These are phyloP conservation scores for Diploscapter pachys DNA, from an alignment of 1,140 invertebrate genomes.

Conservation along the genomic window DNA sequence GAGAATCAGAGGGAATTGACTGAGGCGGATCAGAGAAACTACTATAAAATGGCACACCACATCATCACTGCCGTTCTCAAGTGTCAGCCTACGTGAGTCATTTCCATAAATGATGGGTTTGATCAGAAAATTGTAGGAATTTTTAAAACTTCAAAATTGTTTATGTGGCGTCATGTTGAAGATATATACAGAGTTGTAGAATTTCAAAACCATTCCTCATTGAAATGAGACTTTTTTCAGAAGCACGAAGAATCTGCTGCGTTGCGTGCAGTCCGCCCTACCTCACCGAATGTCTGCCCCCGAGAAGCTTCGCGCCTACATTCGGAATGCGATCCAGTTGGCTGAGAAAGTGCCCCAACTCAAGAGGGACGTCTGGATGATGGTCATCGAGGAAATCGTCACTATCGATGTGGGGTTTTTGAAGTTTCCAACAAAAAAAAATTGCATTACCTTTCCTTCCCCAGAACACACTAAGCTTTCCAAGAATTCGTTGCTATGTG, in stretches of 20 bases:
- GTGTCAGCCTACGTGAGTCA: neutral
- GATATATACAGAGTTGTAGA: neutral
- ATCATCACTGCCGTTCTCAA: constrained; percentile 18
- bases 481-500: neutral
- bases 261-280: neutral
- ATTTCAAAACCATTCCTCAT: neutral
- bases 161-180: neutral
- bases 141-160: neutral
- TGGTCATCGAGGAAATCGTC: constrained; percentile 13
- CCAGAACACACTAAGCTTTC: too few species aligned
- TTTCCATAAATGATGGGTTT: constrained; percentile 12
- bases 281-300: constrained; percentile 7
- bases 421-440: neutral
- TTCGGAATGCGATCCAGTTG: constrained; percentile 24
- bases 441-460: neutral
- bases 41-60: constrained; percentile 18
- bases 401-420: constrained; percentile 19
- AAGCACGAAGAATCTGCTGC: constrained; percentile 11
- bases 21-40: constrained; percentile 10
- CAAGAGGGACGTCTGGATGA: constrained; percentile 16
- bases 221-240: neutral
- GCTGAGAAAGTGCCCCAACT: constrained; percentile 15
- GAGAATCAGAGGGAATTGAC: neutral
- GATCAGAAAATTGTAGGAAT: neutral
- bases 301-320: constrained; percentile 4